These are phyloP conservation scores for Copidosoma floridanum DNA, from an alignment of 1,140 invertebrate species.

Conservation along the genomic window DNA sequence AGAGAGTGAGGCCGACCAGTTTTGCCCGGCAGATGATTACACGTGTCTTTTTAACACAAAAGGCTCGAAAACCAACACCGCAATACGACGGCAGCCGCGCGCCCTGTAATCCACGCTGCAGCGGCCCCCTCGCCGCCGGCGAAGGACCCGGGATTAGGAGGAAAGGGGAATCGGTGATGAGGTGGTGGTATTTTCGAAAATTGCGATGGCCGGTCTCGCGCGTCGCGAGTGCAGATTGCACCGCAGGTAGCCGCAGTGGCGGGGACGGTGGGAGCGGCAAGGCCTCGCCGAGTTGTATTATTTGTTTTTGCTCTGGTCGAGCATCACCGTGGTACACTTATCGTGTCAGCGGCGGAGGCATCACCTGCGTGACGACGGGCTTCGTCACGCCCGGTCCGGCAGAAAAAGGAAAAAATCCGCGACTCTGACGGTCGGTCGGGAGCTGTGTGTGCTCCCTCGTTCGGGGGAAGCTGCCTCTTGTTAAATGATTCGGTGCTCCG, in stretches of 20 bases:
- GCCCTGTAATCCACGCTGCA: constrained; percentile 53
- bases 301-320: constrained; percentile 51
- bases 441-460: too few relatives aligned
- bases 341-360: constrained; percentile 40
- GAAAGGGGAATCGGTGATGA: constrained; percentile 47
- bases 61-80: constrained; percentile 60
- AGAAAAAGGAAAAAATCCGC: too few relatives aligned
- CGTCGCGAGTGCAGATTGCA: too few relatives aligned
- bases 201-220: constrained; percentile 45
- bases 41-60: constrained; percentile 59
- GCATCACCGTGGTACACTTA: constrained; percentile 47
- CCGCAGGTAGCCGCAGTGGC: constrained; percentile 33
- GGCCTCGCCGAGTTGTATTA: constrained; percentile 41
- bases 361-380: constrained; percentile 37
- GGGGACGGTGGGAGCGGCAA: neutral
- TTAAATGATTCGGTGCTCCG: neutral
- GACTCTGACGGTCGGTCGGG: too few relatives aligned
- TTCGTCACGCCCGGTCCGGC: constrained; percentile 22
- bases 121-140: neutral
- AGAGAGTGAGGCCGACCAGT: neutral
- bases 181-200: constrained; percentile 56
- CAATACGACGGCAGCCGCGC: constrained; percentile 51
- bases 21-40: constrained; percentile 50
- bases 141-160: neutral
- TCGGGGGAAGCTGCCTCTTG: too few relatives aligned